Percentiles rank a stretch among this genome's conserved stretches.
phyloP scores from a whole-genome alignment of 2,888 invertebrate species.

The Buathra laborator region DNA sequence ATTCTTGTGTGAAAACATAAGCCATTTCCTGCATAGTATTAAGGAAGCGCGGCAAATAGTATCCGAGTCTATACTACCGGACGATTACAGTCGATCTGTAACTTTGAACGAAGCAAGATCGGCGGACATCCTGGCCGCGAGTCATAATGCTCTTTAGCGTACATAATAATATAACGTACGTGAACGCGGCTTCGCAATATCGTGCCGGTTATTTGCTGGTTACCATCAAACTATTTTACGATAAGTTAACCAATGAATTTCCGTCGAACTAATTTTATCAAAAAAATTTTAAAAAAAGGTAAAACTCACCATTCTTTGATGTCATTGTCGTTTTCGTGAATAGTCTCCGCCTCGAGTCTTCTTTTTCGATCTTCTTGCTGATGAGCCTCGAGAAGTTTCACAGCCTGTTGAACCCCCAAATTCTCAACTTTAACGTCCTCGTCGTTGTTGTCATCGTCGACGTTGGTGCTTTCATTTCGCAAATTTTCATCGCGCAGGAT shows the following conservation, averaged over 20 bases:
- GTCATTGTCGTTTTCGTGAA: conserved; percentile 69
- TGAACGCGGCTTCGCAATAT: not conserved
- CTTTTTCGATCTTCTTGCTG: conserved; percentile 57
- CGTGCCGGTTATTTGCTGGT: conserved; percentile 22
- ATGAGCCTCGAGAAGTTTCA: conserved; percentile 55
- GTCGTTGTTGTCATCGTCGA: conserved; percentile 69
- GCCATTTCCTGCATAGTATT: conserved; percentile 45
- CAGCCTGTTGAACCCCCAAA: conserved; percentile 35
- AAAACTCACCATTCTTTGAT: conserved; percentile 75
- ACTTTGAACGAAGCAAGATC: conserved; percentile 64
- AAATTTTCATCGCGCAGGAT: conserved; percentile 68
- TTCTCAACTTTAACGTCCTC: conserved; percentile 57
- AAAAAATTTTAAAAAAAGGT: conserved; percentile 2
- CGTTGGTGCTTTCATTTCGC: conserved; percentile 59
- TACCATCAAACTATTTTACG: not conserved
- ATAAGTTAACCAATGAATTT: not conserved
- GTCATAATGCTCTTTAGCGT: conserved; percentile 55
- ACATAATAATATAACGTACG: not conserved
- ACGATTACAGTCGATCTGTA: conserved; percentile 44
- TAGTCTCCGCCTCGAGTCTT: conserved; percentile 64
- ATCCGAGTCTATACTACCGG: conserved; percentile 28
- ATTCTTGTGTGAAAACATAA: conserved; percentile 8
- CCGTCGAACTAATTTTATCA: not conserved
- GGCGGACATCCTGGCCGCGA: conserved; percentile 65
- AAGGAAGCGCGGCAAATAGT: conserved; percentile 55